Evolutionary conservation across 2,888 invertebrate species (phyloP), one percentile per base, ranked within the genome.

Genomic region (Ophion slaviceki): DNA sequence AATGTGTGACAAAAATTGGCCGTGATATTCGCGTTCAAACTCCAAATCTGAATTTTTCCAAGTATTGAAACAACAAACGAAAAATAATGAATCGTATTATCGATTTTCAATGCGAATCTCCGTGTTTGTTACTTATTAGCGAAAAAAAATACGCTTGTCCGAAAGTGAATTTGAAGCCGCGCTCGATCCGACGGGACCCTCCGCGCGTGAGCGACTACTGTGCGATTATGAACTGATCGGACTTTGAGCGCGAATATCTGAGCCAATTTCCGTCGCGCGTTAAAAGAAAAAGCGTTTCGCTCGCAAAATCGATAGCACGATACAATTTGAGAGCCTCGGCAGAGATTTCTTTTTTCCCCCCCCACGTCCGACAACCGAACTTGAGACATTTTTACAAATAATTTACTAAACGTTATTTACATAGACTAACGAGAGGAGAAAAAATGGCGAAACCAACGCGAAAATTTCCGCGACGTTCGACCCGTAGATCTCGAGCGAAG

Each of bases 331-430:
- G 53, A 53, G 53, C 14, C 17, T 53, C 53, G 17, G 53, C 53
- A 53, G 53, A 53, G 53, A 53, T 17, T 53, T 53, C 17, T 53
- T 1, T 53, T 59, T 28, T 6, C 14, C 14, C 14, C 14, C 20
- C 14, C 28, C 28, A 14, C 32, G 20, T 53, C 57, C 32, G 36
- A 64, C 64, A 53, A 70, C 68, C n/a, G 62, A 71, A 71, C 40
- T 53, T 53, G 64, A 77, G 36, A 57, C 17, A 20, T 77, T 82
- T 78, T 47, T 62, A 75, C 45, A 64, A 75, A 72, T 82, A 82
- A 82, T 67, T 72, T 72, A 82, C 53, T 68, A 80, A 28, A 47
- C 36, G 67, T 57, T 80, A 81, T 75, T 75, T 81, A 81, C 81
- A 53, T 17, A 14, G 17, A 53, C 53, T 17, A 81, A 61, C 20